Conservation (phyloP, 1,140 invertebrate genomes). For the Octopus sinensis region DNA sequence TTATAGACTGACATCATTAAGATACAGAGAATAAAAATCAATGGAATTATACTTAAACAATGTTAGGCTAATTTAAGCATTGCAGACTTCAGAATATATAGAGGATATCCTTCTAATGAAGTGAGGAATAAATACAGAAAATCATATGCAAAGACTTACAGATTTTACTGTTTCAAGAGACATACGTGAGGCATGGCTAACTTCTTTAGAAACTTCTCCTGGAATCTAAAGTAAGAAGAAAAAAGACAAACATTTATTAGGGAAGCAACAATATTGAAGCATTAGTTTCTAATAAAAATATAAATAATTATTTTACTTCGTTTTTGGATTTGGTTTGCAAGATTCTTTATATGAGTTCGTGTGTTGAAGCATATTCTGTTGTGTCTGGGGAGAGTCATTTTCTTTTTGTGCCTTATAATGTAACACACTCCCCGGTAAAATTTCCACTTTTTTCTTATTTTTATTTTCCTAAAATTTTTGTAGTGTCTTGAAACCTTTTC, state of each 20-base stretch:
- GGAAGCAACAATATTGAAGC: background rate
- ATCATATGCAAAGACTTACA: slow-evolving; percentile 61
- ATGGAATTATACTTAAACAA: background rate
- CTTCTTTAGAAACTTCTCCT: slow-evolving; percentile 64
- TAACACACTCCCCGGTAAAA: too few relatives aligned
- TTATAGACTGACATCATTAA: background rate
- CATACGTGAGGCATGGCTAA: slow-evolving; percentile 81
- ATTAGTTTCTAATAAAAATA: background rate
- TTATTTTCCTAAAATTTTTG: too few relatives aligned
- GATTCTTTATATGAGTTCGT: too few relatives aligned
- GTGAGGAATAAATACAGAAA: background rate
- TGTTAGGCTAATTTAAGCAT: background rate
- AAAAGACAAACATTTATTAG: background rate
- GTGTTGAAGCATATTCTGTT: too few relatives aligned
- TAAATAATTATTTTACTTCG: background rate
- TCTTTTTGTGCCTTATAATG: too few relatives aligned
- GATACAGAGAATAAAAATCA: background rate
- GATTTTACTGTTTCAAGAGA: slow-evolving; percentile 87
- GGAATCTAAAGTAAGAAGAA: slow-evolving; percentile 44
- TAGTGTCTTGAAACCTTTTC: too few relatives aligned
- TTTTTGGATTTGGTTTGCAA: too few relatives aligned
- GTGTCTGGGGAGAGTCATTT: too few relatives aligned
- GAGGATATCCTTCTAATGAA: background rate
- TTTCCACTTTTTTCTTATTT: too few relatives aligned
- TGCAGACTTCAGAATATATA: background rate